A percentile compares a stretch with the other conserved stretches of the same genome.
Evolutionary conservation across 1,140 invertebrate genomes (phyloP).

Genomic region (Pachyrhynchus sulphureomaculatus): DNA sequence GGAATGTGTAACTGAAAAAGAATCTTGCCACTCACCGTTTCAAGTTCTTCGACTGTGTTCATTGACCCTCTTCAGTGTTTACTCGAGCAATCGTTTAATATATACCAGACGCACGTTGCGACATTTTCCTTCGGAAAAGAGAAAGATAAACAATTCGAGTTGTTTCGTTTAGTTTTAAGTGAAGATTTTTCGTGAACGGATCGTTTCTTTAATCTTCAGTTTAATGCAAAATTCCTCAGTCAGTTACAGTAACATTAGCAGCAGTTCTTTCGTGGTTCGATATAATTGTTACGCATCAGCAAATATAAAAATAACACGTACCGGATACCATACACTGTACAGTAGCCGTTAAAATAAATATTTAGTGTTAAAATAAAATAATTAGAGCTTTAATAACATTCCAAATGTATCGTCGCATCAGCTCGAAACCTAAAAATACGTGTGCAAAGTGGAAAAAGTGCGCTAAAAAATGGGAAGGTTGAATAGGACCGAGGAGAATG

Average conservation of each 20-base stretch:
- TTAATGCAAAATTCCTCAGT: too few relatives aligned
- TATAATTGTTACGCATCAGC: too few relatives aligned
- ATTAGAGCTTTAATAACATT: too few relatives aligned
- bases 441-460: too few relatives aligned
- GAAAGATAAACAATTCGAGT: background rate
- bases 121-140: background rate
- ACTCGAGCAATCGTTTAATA: background rate
- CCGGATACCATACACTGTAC: too few relatives aligned
- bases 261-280: too few relatives aligned
- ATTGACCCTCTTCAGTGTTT: background rate
- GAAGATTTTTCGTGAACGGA: background rate
- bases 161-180: background rate
- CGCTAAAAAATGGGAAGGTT: conserved; percentile 1
- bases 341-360: too few relatives aligned
- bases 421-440: too few relatives aligned
- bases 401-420: too few relatives aligned
- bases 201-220: background rate
- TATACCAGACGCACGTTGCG: background rate
- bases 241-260: too few relatives aligned
- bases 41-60: conserved; percentile 13
- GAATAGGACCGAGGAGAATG: background rate
- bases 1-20: conserved; percentile 8
- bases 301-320: too few relatives aligned
- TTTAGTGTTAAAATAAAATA: too few relatives aligned
- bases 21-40: conserved; percentile 6